A percentile compares a stretch with the other conserved stretches of the same genome.
Conservation (phyloP, 2,797 vertebrate genomes). For the Thamnophis elegans region DNA sequence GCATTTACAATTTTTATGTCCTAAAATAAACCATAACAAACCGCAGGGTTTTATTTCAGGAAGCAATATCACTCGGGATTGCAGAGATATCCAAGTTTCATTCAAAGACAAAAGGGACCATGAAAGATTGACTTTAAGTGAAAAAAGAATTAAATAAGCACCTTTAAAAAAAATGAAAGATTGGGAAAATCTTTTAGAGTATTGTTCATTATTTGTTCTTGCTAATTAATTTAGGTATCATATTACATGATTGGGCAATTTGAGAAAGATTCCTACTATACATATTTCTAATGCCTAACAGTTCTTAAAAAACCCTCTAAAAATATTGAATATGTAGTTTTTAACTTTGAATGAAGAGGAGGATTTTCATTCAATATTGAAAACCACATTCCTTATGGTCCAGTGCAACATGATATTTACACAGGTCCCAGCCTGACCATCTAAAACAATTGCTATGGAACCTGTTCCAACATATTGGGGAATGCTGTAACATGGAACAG, state of each 20-base stretch:
- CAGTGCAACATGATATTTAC: background rate
- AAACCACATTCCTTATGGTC: background rate
- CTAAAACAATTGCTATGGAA: background rate
- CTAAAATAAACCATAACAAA: background rate
- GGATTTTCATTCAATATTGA: background rate
- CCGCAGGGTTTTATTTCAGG: background rate
- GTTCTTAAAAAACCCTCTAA: background rate
- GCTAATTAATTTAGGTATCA: background rate
- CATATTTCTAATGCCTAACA: background rate
- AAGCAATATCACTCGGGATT: background rate
- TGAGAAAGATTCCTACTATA: background rate
- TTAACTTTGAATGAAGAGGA: background rate
- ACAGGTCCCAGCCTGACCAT: background rate
- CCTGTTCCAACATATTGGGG: background rate
- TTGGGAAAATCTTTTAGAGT: background rate
- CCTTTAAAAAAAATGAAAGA: background rate
- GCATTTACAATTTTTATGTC: background rate
- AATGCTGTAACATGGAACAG: background rate
- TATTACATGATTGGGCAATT: background rate
- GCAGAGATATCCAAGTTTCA: background rate
- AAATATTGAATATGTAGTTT: background rate
- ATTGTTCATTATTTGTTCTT: background rate
- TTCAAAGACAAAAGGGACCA: background rate
- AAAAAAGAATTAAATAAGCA: background rate
- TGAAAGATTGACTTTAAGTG: background rate